Percentiles rank a stretch among this genome's conserved stretches.
Conservation (phyloP, 1,140 invertebrate genomes). For the Cydia pomonella region DNA sequence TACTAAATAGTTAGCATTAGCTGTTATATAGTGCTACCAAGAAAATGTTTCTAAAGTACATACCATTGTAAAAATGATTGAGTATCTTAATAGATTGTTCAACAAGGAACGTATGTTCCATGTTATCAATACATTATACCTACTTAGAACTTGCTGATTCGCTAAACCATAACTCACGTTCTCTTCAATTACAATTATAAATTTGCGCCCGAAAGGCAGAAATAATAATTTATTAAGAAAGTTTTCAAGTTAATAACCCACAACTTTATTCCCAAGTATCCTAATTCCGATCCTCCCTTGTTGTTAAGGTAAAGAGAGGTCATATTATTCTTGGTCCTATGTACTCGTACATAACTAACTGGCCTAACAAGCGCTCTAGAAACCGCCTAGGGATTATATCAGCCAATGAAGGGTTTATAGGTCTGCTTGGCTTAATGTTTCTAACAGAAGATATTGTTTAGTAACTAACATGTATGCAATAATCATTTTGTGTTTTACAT, state of each 20-base stretch:
- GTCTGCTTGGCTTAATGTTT: neutral
- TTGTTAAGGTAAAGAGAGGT: neutral
- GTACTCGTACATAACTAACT: no score
- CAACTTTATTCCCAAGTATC: slow-evolving; percentile 3
- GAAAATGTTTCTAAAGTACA: no score
- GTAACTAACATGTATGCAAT: no score
- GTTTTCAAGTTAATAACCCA: slow-evolving; percentile 15
- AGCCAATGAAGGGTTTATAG: neutral
- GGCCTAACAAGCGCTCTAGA: no score
- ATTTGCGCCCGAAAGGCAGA: neutral
- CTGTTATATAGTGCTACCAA: no score
- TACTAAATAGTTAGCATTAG: no score
- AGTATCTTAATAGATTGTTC: no score
- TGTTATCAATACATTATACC: neutral
- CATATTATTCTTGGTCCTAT: neutral
- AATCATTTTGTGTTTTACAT: no score
- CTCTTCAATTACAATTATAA: slow-evolving; percentile 9
- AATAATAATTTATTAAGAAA: neutral
- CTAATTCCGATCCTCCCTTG: neutral
- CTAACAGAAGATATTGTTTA: neutral
- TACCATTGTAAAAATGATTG: no score
- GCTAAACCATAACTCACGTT: slow-evolving; percentile 2
- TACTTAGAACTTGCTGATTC: neutral
- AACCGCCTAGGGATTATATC: no score
- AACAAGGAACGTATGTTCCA: no score